These are phyloP conservation scores for Heteromurus nitidus DNA, from an alignment of 2,888 invertebrate species.

Conservation along the genomic window DNA sequence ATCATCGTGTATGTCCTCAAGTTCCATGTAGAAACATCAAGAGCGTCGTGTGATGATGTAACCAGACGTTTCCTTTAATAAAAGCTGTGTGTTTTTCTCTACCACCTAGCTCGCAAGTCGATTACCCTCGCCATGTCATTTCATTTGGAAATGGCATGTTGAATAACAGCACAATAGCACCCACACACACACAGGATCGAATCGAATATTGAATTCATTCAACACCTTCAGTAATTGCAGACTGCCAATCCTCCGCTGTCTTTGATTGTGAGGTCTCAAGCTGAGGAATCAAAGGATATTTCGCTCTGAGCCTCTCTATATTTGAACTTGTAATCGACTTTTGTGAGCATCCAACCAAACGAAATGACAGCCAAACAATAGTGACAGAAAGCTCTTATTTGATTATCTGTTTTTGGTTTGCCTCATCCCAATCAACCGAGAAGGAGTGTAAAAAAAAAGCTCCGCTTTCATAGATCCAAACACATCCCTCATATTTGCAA, in stretches of 20 bases:
- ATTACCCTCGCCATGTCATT: slow-evolving; percentile 51
- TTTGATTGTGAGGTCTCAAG: slow-evolving; percentile 12
- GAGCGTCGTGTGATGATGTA: not conserved
- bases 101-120: slow-evolving; percentile 11
- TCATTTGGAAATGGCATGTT: slow-evolving; percentile 44
- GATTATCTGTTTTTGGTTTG: slow-evolving; percentile 26
- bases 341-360: slow-evolving; percentile 30
- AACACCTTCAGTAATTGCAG: slow-evolving; percentile 56
- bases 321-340: not conserved
- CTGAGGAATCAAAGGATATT: slow-evolving; percentile 10
- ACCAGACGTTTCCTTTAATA: slow-evolving; percentile 1
- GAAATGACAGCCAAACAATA: slow-evolving; percentile 33
- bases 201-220: slow-evolving; percentile 30
- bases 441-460: not conserved
- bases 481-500: slow-evolving; percentile 2
- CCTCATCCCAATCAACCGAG: not conserved
- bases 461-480: not conserved
- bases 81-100: not conserved
- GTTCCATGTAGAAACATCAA: too few relatives aligned
- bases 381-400: slow-evolving; percentile 47
- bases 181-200: slow-evolving; percentile 40
- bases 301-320: not conserved
- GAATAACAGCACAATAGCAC: slow-evolving; percentile 50
- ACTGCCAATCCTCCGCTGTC: not conserved
- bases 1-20: too few relatives aligned